These are phyloP conservation scores for Aurelia sp. DNA, from an alignment of 30 jellyfish, hydroid and myxozoan species.

Conservation along the genomic window DNA sequence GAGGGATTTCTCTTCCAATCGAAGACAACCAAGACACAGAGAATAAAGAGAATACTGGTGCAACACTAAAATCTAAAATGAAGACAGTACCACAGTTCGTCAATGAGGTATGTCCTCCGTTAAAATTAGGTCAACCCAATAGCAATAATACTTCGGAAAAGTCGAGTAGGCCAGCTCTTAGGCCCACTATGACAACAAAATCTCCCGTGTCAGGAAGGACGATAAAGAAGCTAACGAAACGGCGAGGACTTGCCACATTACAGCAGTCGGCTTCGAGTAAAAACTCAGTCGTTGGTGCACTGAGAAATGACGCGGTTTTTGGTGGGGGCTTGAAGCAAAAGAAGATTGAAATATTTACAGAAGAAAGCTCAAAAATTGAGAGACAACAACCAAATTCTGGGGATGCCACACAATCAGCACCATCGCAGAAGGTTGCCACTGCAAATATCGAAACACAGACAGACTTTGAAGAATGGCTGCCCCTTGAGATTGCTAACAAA, in stretches of 20 bases:
- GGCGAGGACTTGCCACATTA: slow-evolving; percentile 84
- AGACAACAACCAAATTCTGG: background rate
- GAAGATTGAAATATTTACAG: slow-evolving; percentile 35
- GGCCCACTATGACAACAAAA: slow-evolving; percentile 43
- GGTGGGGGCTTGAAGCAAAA: slow-evolving; percentile 20
- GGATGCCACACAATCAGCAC: background rate
- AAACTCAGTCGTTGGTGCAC: slow-evolving; percentile 48
- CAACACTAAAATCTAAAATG: slow-evolving; percentile 11
- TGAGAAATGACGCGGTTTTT: slow-evolving; percentile 5
- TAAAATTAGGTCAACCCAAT: background rate
- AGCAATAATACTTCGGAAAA: background rate
- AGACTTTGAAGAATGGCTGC: slow-evolving; percentile 67
- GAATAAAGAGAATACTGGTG: slow-evolving; percentile 2
- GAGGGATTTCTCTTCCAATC: slow-evolving; percentile 13
- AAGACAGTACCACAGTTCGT: slow-evolving; percentile 51
- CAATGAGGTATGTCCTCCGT: slow-evolving; percentile 42
- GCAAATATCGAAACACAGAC: slow-evolving; percentile 46
- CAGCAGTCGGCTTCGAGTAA: slow-evolving; percentile 75
- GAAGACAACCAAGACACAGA: slow-evolving; percentile 26
- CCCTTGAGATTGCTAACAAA: slow-evolving; percentile 22
- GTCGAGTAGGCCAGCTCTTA: slow-evolving; percentile 15
- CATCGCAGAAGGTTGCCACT: background rate
- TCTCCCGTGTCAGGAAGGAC: slow-evolving; percentile 39
- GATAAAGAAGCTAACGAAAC: slow-evolving; percentile 38
- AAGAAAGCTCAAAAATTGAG: background rate